These are phyloP conservation scores for Copidosoma floridanum DNA, from an alignment of 1,140 invertebrate species.

Conservation along the genomic window DNA sequence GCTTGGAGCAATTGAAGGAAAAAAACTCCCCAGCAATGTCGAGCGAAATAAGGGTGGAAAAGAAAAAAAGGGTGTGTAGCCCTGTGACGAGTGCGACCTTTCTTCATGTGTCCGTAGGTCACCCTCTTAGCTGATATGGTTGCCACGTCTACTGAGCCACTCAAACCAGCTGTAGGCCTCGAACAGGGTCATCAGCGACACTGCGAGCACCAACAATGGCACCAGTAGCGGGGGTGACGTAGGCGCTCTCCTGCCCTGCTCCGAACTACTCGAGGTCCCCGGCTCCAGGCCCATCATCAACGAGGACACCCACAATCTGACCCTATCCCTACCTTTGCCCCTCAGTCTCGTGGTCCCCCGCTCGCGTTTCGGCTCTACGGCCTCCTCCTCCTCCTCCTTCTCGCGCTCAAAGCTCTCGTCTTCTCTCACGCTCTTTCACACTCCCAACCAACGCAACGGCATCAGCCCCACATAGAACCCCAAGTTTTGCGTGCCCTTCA, in stretches of 20 bases:
- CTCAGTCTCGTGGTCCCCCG: slow-evolving; percentile 7
- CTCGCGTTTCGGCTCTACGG: not conserved
- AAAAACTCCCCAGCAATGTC: no score
- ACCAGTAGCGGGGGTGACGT: slow-evolving; percentile 16
- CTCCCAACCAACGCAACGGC: slow-evolving; percentile 27
- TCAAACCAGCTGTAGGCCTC: not conserved
- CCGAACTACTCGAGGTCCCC: not conserved
- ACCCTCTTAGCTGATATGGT: slow-evolving; percentile 61
- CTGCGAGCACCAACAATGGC: not conserved
- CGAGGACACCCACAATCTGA: slow-evolving; percentile 2
- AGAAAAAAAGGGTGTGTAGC: slow-evolving; percentile 18
- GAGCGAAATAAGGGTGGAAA: no score
- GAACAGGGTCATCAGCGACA: not conserved
- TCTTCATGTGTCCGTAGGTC: slow-evolving; percentile 57
- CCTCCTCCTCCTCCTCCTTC: not conserved
- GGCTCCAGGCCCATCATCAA: not conserved
- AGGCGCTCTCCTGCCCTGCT: slow-evolving; percentile 18
- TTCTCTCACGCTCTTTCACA: not conserved
- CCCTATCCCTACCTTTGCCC: slow-evolving; percentile 23
- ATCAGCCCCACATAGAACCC: not conserved
- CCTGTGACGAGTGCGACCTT: not conserved
- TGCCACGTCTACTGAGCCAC: slow-evolving; percentile 51
- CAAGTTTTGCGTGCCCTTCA: no score
- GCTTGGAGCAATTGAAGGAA: no score
- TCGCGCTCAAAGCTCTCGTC: no score